These are phyloP conservation scores for Dynastes tityus DNA, from an alignment of 2,888 invertebrate genomes.

Conservation along the genomic window DNA sequence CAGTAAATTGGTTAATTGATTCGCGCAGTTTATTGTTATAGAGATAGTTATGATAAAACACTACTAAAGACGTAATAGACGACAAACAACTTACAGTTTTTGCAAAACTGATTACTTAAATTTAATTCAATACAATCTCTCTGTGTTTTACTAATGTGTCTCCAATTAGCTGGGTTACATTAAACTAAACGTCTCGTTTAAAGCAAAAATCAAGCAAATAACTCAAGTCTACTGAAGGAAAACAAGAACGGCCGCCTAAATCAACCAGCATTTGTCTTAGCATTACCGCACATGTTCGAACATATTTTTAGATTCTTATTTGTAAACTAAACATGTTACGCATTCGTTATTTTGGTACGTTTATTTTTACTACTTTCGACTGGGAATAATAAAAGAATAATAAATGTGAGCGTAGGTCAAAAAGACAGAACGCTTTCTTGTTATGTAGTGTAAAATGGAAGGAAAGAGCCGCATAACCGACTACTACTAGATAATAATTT, in stretches of 20 bases:
- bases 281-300: conserved; percentile 44
- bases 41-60: too few species aligned
- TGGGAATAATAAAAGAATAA: conserved; percentile 40
- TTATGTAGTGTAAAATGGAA: conserved; percentile 32
- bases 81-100: too few species aligned
- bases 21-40: too few species aligned
- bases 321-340: conserved; percentile 47
- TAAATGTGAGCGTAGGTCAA: conserved; percentile 40
- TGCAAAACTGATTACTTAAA: too few species aligned
- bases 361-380: conserved; percentile 47
- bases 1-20: too few species aligned
- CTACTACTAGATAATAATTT: conserved; percentile 50
- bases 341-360: conserved; percentile 44
- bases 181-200: neutral
- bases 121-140: neutral
- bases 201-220: conserved; percentile 40
- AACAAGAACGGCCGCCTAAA: conserved; percentile 29
- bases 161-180: neutral
- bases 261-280: conserved; percentile 37
- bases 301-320: conserved; percentile 48
- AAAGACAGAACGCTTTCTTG: conserved; percentile 24
- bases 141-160: neutral
- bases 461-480: neutral
- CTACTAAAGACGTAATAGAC: too few species aligned
- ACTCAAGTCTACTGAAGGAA: conserved; percentile 15